These are phyloP conservation scores for Drosophila chauvacae DNA, from an alignment of 1,140 invertebrate genomes.

Conservation along the genomic window DNA sequence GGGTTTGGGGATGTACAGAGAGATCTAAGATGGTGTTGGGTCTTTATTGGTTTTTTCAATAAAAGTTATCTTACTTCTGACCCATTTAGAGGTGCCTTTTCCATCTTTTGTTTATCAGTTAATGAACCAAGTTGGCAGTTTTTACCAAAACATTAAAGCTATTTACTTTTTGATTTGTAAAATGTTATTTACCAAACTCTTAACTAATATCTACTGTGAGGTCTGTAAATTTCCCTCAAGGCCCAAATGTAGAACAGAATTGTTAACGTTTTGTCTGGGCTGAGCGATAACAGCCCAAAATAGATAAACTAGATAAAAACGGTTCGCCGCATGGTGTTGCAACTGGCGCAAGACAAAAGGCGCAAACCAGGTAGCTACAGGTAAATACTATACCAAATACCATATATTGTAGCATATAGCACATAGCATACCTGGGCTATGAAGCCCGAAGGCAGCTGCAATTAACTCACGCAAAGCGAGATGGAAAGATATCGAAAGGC, in stretches of 20 bases:
- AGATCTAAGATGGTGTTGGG: neutral
- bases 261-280: slow-evolving; percentile 58
- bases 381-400: slow-evolving; percentile 39
- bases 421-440: slow-evolving; percentile 49
- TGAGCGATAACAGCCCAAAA: slow-evolving; percentile 28
- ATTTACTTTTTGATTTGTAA: neutral
- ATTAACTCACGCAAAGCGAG: slow-evolving; percentile 61
- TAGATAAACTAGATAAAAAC: slow-evolving; percentile 52
- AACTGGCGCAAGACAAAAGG: slow-evolving; percentile 65
- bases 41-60: neutral
- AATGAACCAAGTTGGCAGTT: slow-evolving; percentile 53
- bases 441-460: slow-evolving; percentile 52
- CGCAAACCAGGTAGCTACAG: slow-evolving; percentile 60
- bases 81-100: slow-evolving; percentile 24
- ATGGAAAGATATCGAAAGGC: slow-evolving; percentile 41
- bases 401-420: slow-evolving; percentile 6
- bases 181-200: neutral
- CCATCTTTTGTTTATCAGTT: slow-evolving; percentile 58
- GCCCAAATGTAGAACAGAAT: slow-evolving; percentile 36
- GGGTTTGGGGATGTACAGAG: slow-evolving; percentile 19
- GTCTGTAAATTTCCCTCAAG: slow-evolving; percentile 3
- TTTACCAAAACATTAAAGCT: neutral
- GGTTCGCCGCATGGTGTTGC: slow-evolving; percentile 60
- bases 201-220: neutral
- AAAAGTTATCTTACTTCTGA: slow-evolving; percentile 47